These are phyloP conservation scores for Agapostemon virescens DNA, from an alignment of 2,888 invertebrate species.

Conservation along the genomic window DNA sequence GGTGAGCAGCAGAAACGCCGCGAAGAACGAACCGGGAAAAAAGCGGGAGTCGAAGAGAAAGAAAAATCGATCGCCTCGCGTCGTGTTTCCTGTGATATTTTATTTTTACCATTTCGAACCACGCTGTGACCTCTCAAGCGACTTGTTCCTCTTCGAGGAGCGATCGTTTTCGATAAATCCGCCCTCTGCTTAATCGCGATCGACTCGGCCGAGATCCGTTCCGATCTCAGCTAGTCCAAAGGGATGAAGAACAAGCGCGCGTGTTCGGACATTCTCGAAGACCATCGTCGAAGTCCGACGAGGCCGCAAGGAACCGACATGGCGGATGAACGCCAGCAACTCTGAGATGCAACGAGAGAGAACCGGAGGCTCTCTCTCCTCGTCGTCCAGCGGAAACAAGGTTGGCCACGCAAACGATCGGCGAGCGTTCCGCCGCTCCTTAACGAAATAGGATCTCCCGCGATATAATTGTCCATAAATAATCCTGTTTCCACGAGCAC, in stretches of 20 bases:
- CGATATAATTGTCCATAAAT: constrained; percentile 43
- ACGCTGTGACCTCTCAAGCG: not conserved
- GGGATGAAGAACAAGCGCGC: no score
- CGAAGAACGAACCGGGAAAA: constrained; percentile 36
- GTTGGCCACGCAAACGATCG: constrained; percentile 60
- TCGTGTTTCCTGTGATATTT: constrained; percentile 60
- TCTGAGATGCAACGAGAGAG: constrained; percentile 21
- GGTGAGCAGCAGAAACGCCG: constrained; percentile 39
- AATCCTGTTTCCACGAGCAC: constrained; percentile 37
- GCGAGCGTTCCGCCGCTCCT: constrained; percentile 44
- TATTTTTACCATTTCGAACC: constrained; percentile 59
- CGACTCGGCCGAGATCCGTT: not conserved
- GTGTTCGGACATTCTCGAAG: no score
- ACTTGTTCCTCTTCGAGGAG: not conserved
- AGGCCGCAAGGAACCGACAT: not conserved
- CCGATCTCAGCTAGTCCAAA: not conserved
- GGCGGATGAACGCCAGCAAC: constrained; percentile 4
- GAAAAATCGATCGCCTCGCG: no score
- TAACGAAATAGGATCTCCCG: constrained; percentile 43
- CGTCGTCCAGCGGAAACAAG: constrained; percentile 64
- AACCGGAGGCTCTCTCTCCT: constrained; percentile 35
- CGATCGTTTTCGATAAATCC: not conserved
- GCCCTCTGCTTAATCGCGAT: not conserved
- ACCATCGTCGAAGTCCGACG: not conserved
- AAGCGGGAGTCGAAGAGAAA: not conserved